Conservation (phyloP, 2,113 vertebrate genomes). For the Syrmaticus mikado region DNA sequence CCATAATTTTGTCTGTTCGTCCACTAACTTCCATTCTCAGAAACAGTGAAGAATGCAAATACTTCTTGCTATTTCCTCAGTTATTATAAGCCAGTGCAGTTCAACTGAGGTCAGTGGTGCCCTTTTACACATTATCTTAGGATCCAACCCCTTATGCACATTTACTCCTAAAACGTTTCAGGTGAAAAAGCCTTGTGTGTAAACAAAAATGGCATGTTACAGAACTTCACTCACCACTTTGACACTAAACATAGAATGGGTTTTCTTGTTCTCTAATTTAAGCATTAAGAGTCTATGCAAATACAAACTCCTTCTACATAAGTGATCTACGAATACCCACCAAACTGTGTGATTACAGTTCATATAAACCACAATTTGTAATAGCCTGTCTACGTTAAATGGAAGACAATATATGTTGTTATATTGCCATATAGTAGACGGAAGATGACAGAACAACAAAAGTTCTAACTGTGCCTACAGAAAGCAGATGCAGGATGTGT, state of each 20-base stretch:
- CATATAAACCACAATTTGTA: slow-evolving; percentile 74
- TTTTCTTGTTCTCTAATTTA: not conserved
- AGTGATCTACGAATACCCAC: slow-evolving; percentile 7
- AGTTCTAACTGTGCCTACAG: not conserved
- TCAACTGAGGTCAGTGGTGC: not conserved
- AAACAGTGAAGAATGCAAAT: slow-evolving; percentile 14
- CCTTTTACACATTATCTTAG: not conserved
- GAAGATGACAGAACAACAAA: slow-evolving; percentile 68
- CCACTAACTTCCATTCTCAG: not conserved
- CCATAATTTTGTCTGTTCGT: not conserved
- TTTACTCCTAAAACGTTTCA: not conserved
- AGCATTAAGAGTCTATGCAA: slow-evolving; percentile 9
- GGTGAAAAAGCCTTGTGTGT: not conserved
- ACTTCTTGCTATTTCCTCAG: slow-evolving; percentile 30
- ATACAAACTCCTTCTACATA: slow-evolving; percentile 17
- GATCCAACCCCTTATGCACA: not conserved
- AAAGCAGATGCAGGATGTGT: not conserved
- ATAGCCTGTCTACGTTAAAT: slow-evolving; percentile 68
- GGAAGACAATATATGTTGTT: slow-evolving; percentile 64
- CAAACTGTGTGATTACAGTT: slow-evolving; percentile 22
- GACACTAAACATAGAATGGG: not conserved
- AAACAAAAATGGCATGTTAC: not conserved
- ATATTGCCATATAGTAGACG: slow-evolving; percentile 69
- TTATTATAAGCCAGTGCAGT: not conserved
- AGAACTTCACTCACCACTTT: not conserved